phyloP scores from a whole-genome alignment of 1,140 invertebrate species.

The Drosophila tani region DNA sequence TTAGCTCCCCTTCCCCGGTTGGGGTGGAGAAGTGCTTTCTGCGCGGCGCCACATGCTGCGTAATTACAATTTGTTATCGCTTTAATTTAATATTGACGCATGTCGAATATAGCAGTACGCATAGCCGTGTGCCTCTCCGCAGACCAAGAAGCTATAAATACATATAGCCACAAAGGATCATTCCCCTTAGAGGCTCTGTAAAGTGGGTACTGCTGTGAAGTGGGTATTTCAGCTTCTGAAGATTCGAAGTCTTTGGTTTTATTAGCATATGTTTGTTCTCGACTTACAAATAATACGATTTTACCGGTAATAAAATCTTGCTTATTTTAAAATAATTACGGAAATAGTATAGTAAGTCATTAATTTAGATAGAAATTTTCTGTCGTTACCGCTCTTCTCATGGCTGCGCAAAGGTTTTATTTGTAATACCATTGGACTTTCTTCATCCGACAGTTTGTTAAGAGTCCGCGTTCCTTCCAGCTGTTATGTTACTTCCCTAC shows the following conservation, averaged over 20 bases:
- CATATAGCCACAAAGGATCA: neutral
- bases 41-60: constrained; percentile 45
- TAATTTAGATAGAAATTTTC: too few species aligned
- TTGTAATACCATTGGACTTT: too few species aligned
- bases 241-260: neutral
- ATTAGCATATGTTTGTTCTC: neutral
- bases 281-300: neutral
- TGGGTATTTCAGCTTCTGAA: neutral
- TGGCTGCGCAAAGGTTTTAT: too few species aligned
- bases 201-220: neutral
- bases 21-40: constrained; percentile 13
- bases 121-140: constrained; percentile 7
- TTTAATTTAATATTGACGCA: constrained; percentile 68
- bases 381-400: too few species aligned
- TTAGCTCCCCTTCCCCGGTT: constrained; percentile 25
- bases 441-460: too few species aligned
- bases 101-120: constrained; percentile 21
- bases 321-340: too few species aligned
- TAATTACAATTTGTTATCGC: constrained; percentile 68
- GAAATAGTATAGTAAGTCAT: too few species aligned
- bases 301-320: neutral
- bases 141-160: neutral
- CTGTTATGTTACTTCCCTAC: too few species aligned
- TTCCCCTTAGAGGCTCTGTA: neutral
- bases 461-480: too few species aligned